These are phyloP conservation scores for Dryocosmus kuriphilus DNA, from an alignment of 2,888 invertebrate species.

Conservation along the genomic window DNA sequence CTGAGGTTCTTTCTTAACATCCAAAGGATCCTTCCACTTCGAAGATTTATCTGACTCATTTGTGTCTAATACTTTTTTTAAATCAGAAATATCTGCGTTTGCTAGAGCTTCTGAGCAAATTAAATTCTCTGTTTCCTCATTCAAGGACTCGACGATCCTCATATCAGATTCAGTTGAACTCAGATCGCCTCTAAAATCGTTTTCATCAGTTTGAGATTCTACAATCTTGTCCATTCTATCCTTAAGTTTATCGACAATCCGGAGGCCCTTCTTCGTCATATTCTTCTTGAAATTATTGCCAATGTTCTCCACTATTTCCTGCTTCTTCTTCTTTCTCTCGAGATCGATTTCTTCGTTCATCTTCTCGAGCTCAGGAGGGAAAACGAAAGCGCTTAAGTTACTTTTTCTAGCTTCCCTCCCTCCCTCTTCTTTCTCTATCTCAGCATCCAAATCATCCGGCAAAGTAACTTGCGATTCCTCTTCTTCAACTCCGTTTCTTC, in stretches of 20 bases:
- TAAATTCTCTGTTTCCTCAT: neutral
- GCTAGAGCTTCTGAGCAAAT: neutral
- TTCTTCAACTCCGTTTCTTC: conserved; percentile 38
- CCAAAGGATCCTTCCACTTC: conserved; percentile 65
- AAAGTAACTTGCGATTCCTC: conserved; percentile 32
- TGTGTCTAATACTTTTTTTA: conserved; percentile 18
- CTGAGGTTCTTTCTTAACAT: conserved; percentile 47
- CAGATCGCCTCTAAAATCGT: conserved; percentile 1
- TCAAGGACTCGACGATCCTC: neutral
- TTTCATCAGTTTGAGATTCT: conserved; percentile 14
- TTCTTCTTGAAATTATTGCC: conserved; percentile 67
- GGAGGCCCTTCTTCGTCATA: conserved; percentile 67
- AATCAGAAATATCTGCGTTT: conserved; percentile 22
- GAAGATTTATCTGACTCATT: conserved; percentile 33
- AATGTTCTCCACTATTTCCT: conserved; percentile 76
- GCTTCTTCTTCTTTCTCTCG: conserved; percentile 79
- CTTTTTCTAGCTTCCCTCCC: conserved; percentile 51
- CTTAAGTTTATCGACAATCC: conserved; percentile 72
- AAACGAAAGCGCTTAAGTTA: conserved; percentile 74
- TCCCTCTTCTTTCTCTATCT: conserved; percentile 31
- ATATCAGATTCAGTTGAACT: conserved; percentile 12
- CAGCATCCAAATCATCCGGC: neutral
- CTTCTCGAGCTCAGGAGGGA: conserved; percentile 75
- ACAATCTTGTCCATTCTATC: conserved; percentile 71
- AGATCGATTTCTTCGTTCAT: conserved; percentile 78